Percentiles rank a stretch among this genome's conserved stretches.
These are phyloP conservation scores for Morinoia aosen DNA, from an alignment of 2,888 invertebrate species.

Conservation along the genomic window DNA sequence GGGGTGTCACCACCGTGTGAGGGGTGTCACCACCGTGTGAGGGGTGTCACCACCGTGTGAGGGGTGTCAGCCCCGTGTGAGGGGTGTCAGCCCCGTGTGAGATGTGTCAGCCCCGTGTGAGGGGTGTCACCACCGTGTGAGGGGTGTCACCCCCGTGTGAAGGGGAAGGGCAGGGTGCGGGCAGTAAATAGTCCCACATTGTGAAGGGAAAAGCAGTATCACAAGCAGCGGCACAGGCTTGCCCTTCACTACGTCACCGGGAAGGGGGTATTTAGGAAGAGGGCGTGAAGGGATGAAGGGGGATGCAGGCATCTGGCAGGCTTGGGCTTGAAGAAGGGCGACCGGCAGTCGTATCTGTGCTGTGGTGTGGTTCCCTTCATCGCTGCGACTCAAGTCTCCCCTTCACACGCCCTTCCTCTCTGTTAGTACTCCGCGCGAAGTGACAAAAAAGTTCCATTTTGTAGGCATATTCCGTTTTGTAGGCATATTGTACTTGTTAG, in stretches of 20 bases:
- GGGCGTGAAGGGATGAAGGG: slow-evolving; percentile 4
- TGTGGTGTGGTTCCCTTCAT: slow-evolving; percentile 50
- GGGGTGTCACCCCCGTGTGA: too few species aligned
- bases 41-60: too few species aligned
- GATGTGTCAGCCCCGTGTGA: too few species aligned
- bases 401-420: not conserved
- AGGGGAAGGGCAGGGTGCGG: too few species aligned
- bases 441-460: not conserved
- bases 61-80: too few species aligned
- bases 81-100: too few species aligned
- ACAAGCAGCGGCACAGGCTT: not conserved
- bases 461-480: too few species aligned
- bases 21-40: too few species aligned
- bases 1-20: too few species aligned
- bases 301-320: not conserved
- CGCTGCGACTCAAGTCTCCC: slow-evolving; percentile 9
- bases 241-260: not conserved
- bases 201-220: not conserved
- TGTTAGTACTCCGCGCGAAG: not conserved
- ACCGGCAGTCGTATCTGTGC: slow-evolving; percentile 49
- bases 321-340: not conserved
- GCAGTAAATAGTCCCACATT: too few species aligned
- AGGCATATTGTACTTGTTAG: too few species aligned
- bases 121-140: too few species aligned
- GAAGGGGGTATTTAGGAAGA: not conserved